Evolutionary conservation across 2,113 vertebrate species (phyloP), one percentile per base, ranked within the genome.

Genomic region (Etheostoma spectabile): DNA sequence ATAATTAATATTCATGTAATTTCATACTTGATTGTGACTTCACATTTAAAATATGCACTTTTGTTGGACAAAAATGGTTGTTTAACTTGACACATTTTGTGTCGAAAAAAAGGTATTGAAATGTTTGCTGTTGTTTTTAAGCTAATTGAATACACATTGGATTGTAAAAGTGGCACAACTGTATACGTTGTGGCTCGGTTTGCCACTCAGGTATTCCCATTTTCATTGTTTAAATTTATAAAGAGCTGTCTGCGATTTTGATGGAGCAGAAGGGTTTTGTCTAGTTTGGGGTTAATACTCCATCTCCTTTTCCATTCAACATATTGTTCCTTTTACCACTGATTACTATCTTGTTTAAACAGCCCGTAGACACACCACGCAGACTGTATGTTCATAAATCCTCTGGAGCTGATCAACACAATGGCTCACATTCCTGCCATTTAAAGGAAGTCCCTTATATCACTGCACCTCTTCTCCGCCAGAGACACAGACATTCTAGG

Each of bases 331-430:
- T 82, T 91, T 93, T 83, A 90, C 90, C 71, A 86, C 93, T 90
- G 93, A 95, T 95, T 94, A 95, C 95, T 93, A 95, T 95, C 94
- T 95, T 95, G 95, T 95, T 95, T 95, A 95, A 95, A 95, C 94
- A 96, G 95, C 80, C 83, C 79, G 80, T 89, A 94, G 90, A 94
- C 94, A 90, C 91, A 93, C 91, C 79, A 85, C 70, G 74, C 89
- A 61, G 56, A 91, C 89, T 84, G 83, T 69, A 73, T 86, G 93
- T 95, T 92, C 93, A 93, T 94, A 95, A 94, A 95, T 95, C 89
- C 94, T 95, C 90, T 76, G 76, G 91, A 93, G 91, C 88, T 89
- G 91, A 96, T 96, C 90, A 93, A 95, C 93, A 95, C 95, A 95
- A 96, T 95, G 88, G 95, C 86, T 79, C 84, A 68, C 94, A 95